Conservation (phyloP, 2,113 vertebrate genomes). For the Centropus unirufus region DNA sequence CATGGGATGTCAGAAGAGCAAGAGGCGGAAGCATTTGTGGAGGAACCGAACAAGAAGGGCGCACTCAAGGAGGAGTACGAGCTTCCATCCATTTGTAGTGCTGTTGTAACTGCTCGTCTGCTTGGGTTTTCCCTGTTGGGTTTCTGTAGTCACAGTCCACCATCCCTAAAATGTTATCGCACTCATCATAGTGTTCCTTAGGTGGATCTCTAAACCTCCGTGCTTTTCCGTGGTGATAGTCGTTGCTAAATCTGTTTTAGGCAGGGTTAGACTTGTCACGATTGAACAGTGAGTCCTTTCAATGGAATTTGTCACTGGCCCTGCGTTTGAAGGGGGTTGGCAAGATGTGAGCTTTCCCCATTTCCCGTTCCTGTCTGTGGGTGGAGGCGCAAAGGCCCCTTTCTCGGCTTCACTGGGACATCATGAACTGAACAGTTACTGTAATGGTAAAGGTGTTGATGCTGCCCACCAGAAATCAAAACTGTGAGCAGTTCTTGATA, state of each 20-base stretch:
- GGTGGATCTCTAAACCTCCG: not conserved
- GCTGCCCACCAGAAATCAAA: not conserved
- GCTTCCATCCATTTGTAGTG: not conserved
- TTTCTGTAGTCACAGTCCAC: not conserved
- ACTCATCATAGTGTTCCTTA: not conserved
- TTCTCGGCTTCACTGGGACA: not conserved
- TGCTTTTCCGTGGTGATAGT: not conserved
- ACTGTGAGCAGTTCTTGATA: not conserved
- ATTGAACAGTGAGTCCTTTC: not conserved
- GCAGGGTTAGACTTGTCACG: not conserved
- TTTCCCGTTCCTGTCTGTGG: not conserved
- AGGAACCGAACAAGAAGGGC: conserved; percentile 92
- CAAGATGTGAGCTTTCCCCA: not conserved
- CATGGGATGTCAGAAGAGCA: conserved; percentile 95
- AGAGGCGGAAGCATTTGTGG: conserved; percentile 89
- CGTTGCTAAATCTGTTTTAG: not conserved
- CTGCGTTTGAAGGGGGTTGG: not conserved
- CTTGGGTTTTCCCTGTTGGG: not conserved
- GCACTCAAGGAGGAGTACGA: conserved; percentile 96
- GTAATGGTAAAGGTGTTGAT: not conserved
- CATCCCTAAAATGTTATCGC: not conserved
- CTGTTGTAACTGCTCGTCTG: not conserved
- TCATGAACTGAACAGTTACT: not conserved
- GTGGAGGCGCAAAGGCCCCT: not conserved
- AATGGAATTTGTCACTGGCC: not conserved